Percentiles rank a stretch among this genome's conserved stretches.
phyloP scores from a whole-genome alignment of 2,888 invertebrate species.

The Oligia fasciuncula region DNA sequence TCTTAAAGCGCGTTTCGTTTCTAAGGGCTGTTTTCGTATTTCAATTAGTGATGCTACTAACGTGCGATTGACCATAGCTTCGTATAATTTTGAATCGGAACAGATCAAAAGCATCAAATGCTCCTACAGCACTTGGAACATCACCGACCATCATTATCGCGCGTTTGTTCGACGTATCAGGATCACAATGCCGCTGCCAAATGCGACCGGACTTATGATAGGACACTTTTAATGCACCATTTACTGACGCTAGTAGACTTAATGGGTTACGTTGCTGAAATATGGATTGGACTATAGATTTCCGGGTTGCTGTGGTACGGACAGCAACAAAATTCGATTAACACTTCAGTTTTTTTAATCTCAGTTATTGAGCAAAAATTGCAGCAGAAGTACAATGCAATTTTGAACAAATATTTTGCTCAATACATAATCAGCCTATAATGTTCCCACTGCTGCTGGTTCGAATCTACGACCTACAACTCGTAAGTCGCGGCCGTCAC shows the following conservation, averaged over 20 bases:
- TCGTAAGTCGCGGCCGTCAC: too few species aligned
- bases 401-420: too few species aligned
- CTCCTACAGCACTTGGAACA: slow-evolving; percentile 58
- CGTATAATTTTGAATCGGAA: background rate
- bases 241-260: slow-evolving; percentile 76
- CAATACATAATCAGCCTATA: too few species aligned
- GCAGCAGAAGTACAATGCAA: too few species aligned
- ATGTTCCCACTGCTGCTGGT: background rate
- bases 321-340: too few species aligned
- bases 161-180: slow-evolving; percentile 88
- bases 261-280: slow-evolving; percentile 75
- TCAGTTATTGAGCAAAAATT: too few species aligned
- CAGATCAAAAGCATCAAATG: slow-evolving; percentile 48
- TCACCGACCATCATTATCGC: slow-evolving; percentile 78
- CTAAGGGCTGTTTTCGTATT: background rate
- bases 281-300: slow-evolving; percentile 72
- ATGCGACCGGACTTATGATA: slow-evolving; percentile 84
- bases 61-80: background rate
- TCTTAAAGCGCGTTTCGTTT: too few species aligned
- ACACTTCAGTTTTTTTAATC: too few species aligned
- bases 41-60: background rate
- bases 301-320: slow-evolving; percentile 65
- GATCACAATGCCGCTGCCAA: slow-evolving; percentile 87
- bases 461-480: too few species aligned
- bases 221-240: slow-evolving; percentile 85